Evolutionary conservation across 2,888 invertebrate genomes (phyloP).

Genomic region (Disparrhopalites patrizii): DNA sequence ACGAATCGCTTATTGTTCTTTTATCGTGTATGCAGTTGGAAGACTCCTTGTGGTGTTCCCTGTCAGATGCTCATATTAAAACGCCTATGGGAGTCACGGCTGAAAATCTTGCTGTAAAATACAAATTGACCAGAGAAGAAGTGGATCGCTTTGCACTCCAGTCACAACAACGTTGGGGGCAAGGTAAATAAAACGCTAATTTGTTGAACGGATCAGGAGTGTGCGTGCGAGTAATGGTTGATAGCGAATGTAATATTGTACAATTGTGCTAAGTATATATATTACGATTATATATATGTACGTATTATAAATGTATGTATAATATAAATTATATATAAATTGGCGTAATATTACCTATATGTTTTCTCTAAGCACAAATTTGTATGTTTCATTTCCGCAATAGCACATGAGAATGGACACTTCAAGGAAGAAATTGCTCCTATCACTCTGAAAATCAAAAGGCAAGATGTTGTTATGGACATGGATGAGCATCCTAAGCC

Average conservation of each 20-base stretch:
- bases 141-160: slow-evolving; percentile 78
- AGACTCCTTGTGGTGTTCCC: slow-evolving; percentile 82
- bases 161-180: slow-evolving; percentile 74
- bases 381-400: too few relatives aligned
- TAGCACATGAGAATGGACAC: slow-evolving; percentile 79
- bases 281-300: too few relatives aligned
- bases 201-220: too few relatives aligned
- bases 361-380: too few relatives aligned
- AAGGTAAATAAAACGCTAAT: neutral
- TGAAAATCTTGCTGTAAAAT: slow-evolving; percentile 85
- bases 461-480: slow-evolving; percentile 70
- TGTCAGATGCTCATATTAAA: slow-evolving; percentile 62
- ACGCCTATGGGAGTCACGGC: slow-evolving; percentile 95
- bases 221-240: too few relatives aligned
- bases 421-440: slow-evolving; percentile 89
- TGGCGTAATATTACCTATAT: too few relatives aligned
- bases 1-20: too few relatives aligned
- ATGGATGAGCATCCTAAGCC: slow-evolving; percentile 93
- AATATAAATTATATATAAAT: too few relatives aligned
- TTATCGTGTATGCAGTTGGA: slow-evolving; percentile 63
- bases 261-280: too few relatives aligned
- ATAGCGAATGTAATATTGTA: too few relatives aligned
- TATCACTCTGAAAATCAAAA: slow-evolving; percentile 76
- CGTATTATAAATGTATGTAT: too few relatives aligned
- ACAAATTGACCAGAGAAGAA: slow-evolving; percentile 71